Conservation (phyloP, 2,113 vertebrate species). For the Urocitellus parryii region DNA sequence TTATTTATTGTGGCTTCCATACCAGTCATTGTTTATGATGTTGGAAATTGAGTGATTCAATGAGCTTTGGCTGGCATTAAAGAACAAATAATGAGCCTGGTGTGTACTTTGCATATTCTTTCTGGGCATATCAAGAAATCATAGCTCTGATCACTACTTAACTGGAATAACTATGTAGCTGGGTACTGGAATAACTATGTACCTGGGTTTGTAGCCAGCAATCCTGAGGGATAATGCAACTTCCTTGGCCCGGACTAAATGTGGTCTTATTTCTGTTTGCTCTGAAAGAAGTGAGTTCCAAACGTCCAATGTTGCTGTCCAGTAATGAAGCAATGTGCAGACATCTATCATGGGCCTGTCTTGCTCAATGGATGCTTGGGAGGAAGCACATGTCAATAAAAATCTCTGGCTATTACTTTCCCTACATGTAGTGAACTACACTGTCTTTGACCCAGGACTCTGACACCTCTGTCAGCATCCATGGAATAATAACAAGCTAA, state of each 20-base stretch:
- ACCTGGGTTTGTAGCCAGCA: background rate
- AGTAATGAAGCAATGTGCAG: background rate
- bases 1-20: background rate
- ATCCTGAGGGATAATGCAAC: background rate
- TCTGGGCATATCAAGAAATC: fast-evolving
- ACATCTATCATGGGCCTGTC: fast-evolving
- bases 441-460: background rate
- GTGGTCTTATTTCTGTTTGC: background rate
- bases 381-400: background rate
- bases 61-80: background rate
- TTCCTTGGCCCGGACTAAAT: background rate
- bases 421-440: background rate
- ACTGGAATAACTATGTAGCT: background rate
- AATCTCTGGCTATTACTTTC: background rate
- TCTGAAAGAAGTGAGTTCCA: background rate
- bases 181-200: background rate
- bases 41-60: background rate
- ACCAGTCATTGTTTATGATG: background rate
- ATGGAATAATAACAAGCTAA: background rate
- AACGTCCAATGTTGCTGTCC: background rate
- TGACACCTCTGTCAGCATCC: background rate
- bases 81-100: fast-evolving
- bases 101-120: background rate
- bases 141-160: background rate
- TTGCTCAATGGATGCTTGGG: too few species aligned